These are phyloP conservation scores for Ploceus nigricollis DNA, from an alignment of 2,113 vertebrate genomes.

Conservation along the genomic window DNA sequence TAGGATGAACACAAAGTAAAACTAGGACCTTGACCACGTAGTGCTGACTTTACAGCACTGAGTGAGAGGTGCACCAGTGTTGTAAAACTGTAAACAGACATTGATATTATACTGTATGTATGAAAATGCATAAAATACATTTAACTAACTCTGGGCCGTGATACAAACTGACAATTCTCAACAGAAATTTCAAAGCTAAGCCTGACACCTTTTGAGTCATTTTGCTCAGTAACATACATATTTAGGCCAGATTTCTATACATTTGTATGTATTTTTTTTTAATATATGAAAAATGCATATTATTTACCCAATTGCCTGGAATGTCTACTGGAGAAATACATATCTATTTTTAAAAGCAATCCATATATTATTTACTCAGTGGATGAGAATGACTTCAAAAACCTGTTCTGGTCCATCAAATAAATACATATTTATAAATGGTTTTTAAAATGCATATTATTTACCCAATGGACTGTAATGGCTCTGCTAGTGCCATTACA, in stretches of 20 bases:
- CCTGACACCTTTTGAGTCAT: neutral
- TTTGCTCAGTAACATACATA: neutral
- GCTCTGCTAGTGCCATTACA: conserved; percentile 38
- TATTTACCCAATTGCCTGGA: conserved; percentile 50
- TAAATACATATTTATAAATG: conserved; percentile 72
- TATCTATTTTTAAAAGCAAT: conserved; percentile 66
- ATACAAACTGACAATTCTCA: neutral
- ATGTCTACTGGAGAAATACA: conserved; percentile 54
- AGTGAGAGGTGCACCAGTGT: neutral
- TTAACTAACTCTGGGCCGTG: conserved; percentile 31
- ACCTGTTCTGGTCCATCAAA: conserved; percentile 60
- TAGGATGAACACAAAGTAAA: neutral
- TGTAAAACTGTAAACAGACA: neutral
- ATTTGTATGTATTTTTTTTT: neutral
- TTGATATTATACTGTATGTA: neutral
- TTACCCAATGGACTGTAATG: conserved; percentile 43
- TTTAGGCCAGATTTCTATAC: conserved; percentile 16
- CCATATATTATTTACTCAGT: conserved; percentile 68
- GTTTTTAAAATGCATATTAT: conserved; percentile 64
- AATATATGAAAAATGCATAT: conserved; percentile 52
- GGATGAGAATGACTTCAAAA: conserved; percentile 61
- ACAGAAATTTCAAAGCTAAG: conserved; percentile 27
- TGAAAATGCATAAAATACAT: conserved; percentile 25
- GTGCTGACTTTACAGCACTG: neutral
- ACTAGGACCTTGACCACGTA: neutral